These are phyloP conservation scores for Eulemur albifrons DNA, from an alignment of 2,797 vertebrate species.

Conservation along the genomic window DNA sequence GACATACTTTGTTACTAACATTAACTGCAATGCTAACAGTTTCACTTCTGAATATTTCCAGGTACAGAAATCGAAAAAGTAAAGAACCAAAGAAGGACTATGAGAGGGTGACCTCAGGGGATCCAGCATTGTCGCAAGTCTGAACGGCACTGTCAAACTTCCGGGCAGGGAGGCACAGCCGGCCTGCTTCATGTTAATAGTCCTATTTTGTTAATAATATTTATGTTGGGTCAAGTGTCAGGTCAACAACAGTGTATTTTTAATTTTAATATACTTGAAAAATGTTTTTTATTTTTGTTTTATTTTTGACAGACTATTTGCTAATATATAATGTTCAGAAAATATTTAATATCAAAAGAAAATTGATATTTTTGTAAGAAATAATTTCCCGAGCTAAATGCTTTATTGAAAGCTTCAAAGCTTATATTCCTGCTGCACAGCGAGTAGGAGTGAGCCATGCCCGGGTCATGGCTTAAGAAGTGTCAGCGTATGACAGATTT, in stretches of 20 bases:
- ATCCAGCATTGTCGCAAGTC: conserved; percentile 44
- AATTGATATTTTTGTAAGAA: conserved; percentile 82
- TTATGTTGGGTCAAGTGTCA: conserved; percentile 76
- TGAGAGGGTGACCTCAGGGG: conserved; percentile 81
- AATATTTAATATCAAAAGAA: conserved; percentile 69
- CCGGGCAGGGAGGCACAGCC: neutral
- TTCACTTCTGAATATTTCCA: conserved; percentile 65
- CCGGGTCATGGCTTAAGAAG: neutral
- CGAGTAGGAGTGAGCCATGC: neutral
- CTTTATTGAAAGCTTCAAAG: conserved; percentile 15
- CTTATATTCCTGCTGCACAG: neutral
- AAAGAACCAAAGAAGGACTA: conserved; percentile 79
- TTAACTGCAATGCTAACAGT: conserved; percentile 26
- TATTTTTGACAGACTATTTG: conserved; percentile 80
- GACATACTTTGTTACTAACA: neutral
- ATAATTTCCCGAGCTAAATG: conserved; percentile 46
- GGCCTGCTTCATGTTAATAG: conserved; percentile 69
- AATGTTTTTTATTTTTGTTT: conserved; percentile 74
- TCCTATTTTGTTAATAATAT: conserved; percentile 84
- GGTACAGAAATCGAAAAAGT: conserved; percentile 82
- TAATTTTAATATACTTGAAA: conserved; percentile 58
- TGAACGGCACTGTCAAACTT: conserved; percentile 1
- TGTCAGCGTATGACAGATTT: neutral
- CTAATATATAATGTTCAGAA: conserved; percentile 67
- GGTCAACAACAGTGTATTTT: conserved; percentile 48